These are phyloP conservation scores for Exaiptasia diaphana DNA, from an alignment of 64 coral and sea anemone species.

Conservation along the genomic window DNA sequence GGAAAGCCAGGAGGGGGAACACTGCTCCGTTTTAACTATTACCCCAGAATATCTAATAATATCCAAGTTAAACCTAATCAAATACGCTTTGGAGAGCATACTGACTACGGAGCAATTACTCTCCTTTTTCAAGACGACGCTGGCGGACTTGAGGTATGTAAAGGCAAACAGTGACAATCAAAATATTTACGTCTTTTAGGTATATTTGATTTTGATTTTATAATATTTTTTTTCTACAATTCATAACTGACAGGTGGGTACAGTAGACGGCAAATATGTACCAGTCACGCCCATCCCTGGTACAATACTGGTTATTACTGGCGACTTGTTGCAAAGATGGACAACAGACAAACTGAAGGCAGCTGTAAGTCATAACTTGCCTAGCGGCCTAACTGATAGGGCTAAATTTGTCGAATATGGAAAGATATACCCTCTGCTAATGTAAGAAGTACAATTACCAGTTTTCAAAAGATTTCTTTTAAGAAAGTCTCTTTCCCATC, in stretches of 20 bases:
- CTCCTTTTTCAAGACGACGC: slow-evolving; percentile 76
- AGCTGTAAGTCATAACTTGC: slow-evolving; percentile 54
- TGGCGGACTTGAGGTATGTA: slow-evolving; percentile 68
- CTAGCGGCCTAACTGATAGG: background rate
- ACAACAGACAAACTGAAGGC: slow-evolving; percentile 64
- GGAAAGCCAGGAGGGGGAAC: slow-evolving; percentile 51
- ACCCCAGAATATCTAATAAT: slow-evolving; percentile 54
- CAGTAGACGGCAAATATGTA: slow-evolving; percentile 49
- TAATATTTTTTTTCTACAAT: too few relatives aligned
- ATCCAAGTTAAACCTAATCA: slow-evolving; percentile 63
- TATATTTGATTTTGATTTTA: too few relatives aligned
- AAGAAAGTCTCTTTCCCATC: too few relatives aligned
- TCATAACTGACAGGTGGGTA: slow-evolving; percentile 29
- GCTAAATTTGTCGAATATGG: slow-evolving; percentile 18
- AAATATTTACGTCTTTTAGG: too few relatives aligned
- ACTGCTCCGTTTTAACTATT: slow-evolving; percentile 78
- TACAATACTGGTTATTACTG: slow-evolving; percentile 58
- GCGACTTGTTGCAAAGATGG: slow-evolving; percentile 66
- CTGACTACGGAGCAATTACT: slow-evolving; percentile 61
- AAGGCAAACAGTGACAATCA: too few relatives aligned
- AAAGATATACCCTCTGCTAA: too few relatives aligned
- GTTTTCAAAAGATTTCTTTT: too few relatives aligned
- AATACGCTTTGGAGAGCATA: slow-evolving; percentile 58
- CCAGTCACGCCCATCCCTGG: slow-evolving; percentile 48
- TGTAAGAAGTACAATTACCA: slow-evolving; percentile 40